These are phyloP conservation scores for Tipula helvola DNA, from an alignment of 2,888 invertebrate species.

Conservation along the genomic window DNA sequence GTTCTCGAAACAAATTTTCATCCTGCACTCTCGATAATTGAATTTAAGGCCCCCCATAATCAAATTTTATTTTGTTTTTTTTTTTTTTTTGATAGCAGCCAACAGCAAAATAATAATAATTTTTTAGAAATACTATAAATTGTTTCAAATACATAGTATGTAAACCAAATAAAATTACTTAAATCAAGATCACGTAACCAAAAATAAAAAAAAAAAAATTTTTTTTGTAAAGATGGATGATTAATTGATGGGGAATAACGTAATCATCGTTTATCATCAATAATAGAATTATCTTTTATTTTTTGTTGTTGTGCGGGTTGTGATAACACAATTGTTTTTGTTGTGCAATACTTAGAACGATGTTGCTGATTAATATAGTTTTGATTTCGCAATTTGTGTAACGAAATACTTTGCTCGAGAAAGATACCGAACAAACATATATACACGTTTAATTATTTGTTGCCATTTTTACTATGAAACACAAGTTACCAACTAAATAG, in stretches of 20 bases:
- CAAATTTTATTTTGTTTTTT: background rate
- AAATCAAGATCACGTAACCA: background rate
- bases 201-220: background rate
- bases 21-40: constrained; percentile 4
- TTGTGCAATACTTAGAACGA: background rate
- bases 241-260: constrained; percentile 4
- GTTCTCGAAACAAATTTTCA: background rate
- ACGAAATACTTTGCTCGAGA: background rate
- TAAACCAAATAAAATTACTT: background rate
- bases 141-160: background rate
- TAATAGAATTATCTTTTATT: background rate
- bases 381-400: background rate
- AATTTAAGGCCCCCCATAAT: background rate
- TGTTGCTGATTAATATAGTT: background rate
- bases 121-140: background rate
- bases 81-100: background rate
- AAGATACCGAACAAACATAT: background rate
- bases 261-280: background rate
- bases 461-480: no score
- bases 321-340: background rate
- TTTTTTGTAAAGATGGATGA: background rate
- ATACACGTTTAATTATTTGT: background rate
- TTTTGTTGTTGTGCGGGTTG: background rate
- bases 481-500: background rate
- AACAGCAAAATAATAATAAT: background rate